phyloP scores from a whole-genome alignment of 2,888 invertebrate species.

The Netelia virgata region DNA sequence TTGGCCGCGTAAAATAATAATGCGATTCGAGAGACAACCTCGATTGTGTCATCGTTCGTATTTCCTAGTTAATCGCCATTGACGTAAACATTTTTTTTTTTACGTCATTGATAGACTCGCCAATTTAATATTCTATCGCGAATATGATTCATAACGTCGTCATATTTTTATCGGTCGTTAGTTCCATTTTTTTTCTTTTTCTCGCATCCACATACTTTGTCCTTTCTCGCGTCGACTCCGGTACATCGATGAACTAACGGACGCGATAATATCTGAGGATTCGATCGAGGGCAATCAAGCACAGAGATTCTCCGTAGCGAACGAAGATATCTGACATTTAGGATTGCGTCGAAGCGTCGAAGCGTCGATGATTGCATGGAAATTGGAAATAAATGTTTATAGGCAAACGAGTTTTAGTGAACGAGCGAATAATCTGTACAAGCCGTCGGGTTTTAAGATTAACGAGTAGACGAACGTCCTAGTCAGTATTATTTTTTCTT shows the following conservation, averaged over 20 bases:
- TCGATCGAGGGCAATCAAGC: constrained; percentile 41
- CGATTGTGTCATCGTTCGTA: constrained; percentile 26
- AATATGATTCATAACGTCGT: constrained; percentile 28
- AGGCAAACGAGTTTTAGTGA: constrained; percentile 35
- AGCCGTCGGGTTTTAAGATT: constrained; percentile 1
- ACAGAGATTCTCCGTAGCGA: constrained; percentile 17
- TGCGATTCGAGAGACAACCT: constrained; percentile 10
- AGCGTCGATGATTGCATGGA: constrained; percentile 16
- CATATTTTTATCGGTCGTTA: constrained; percentile 10
- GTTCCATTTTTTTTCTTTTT: constrained; percentile 11
- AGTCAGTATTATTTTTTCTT: not conserved
- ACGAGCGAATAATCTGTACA: not conserved
- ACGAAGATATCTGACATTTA: constrained; percentile 60
- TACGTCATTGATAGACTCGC: constrained; percentile 8
- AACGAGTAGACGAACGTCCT: not conserved
- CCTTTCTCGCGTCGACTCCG: constrained; percentile 26
- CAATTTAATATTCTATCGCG: constrained; percentile 19
- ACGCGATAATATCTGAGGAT: constrained; percentile 48
- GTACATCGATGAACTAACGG: constrained; percentile 62
- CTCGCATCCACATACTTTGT: constrained; percentile 2
- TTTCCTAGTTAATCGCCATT: constrained; percentile 15
- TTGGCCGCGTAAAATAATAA: constrained; percentile 40
- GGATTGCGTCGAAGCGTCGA: constrained; percentile 37
- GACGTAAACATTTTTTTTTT: constrained; percentile 49
- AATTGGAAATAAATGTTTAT: constrained; percentile 44